These are phyloP conservation scores for Exaiptasia diaphana DNA, from an alignment of 64 coral and sea anemone species.

Conservation along the genomic window DNA sequence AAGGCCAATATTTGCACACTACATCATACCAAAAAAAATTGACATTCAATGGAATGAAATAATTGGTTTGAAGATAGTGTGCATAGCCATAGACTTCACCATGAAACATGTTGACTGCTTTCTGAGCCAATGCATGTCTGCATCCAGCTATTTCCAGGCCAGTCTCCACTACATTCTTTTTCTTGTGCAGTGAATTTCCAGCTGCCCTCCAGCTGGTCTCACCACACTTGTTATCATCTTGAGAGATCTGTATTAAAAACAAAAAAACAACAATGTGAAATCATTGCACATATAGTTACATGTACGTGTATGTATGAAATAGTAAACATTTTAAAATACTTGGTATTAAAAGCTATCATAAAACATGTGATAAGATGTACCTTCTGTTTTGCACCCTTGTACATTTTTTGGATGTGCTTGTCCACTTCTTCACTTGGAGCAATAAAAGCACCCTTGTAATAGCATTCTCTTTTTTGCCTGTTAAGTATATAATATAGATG, in stretches of 20 bases:
- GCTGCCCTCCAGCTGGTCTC: conserved; percentile 42
- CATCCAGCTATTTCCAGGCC: conserved; percentile 55
- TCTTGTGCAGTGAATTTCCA: conserved; percentile 37
- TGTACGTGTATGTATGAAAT: not conserved
- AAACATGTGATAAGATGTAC: not conserved
- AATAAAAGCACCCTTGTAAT: conserved; percentile 17
- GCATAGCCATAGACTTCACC: conserved; percentile 74
- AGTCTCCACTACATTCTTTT: conserved; percentile 33
- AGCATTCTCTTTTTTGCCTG: conserved; percentile 23
- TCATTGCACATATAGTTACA: not conserved
- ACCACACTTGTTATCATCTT: conserved; percentile 34
- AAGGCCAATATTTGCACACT: conserved; percentile 63
- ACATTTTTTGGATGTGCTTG: conserved; percentile 18
- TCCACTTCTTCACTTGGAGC: conserved; percentile 32
- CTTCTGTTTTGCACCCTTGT: conserved; percentile 22
- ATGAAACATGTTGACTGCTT: conserved; percentile 48
- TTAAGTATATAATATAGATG: not conserved
- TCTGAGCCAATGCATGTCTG: conserved; percentile 39
- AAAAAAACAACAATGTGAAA: not conserved
- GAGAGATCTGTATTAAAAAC: not conserved
- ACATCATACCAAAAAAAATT: conserved; percentile 67
- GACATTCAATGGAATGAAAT: conserved; percentile 11
- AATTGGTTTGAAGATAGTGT: conserved; percentile 42
- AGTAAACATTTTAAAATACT: not conserved
- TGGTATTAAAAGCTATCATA: not conserved